Evolutionary conservation across 2,888 invertebrate species (phyloP).

Genomic region (Trilocha varians): DNA sequence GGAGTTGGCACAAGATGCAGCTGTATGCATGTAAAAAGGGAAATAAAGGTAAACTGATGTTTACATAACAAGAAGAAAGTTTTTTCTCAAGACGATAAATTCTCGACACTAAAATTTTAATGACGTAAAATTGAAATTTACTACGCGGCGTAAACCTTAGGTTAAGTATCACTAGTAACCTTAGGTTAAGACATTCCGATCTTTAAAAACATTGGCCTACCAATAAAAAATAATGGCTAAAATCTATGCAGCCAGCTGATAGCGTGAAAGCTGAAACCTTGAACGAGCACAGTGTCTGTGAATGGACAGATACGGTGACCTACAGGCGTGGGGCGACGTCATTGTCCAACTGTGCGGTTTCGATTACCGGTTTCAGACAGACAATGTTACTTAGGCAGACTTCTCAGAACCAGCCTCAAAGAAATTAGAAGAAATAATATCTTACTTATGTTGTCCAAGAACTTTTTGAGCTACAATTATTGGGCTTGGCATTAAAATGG

Average conservation of each 20-base stretch:
- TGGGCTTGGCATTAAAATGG: too few relatives aligned
- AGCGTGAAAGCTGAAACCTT: slow-evolving; percentile 57
- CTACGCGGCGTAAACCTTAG: too few relatives aligned
- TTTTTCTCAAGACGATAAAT: too few relatives aligned
- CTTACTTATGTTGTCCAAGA: too few relatives aligned
- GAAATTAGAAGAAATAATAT: not conserved
- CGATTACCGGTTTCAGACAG: slow-evolving; percentile 2
- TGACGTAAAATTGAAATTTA: too few relatives aligned
- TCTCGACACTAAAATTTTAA: too few relatives aligned
- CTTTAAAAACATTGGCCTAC: too few relatives aligned
- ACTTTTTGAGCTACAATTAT: too few relatives aligned
- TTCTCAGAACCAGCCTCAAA: not conserved
- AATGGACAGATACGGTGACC: slow-evolving; percentile 44
- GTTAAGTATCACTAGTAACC: too few relatives aligned
- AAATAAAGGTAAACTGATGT: not conserved
- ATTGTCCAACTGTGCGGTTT: slow-evolving; percentile 29
- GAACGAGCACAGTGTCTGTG: slow-evolving; percentile 40
- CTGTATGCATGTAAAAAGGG: not conserved
- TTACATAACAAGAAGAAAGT: too few relatives aligned
- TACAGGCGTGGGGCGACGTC: slow-evolving; percentile 40
- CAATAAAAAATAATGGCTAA: not conserved
- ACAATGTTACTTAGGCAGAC: not conserved
- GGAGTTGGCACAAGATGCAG: slow-evolving; percentile 1
- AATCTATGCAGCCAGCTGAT: slow-evolving; percentile 26
- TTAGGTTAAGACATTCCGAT: too few relatives aligned